A percentile compares a stretch with the other conserved stretches of the same genome.
phyloP scores from a whole-genome alignment of 2,113 vertebrate genomes.

The Jaculus jaculus region DNA sequence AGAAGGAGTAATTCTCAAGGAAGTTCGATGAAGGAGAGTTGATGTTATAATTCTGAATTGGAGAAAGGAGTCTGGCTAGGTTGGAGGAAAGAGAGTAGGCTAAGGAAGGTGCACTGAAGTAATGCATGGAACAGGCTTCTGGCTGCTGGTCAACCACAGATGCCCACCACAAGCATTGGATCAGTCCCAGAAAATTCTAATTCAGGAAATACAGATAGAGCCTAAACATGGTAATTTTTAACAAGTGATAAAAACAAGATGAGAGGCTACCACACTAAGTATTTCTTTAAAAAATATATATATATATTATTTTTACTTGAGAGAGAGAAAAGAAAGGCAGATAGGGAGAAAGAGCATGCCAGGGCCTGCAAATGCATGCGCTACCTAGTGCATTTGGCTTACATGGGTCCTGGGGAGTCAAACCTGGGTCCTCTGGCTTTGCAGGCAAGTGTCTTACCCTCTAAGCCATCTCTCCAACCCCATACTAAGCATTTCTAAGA shows the following conservation, averaged over 20 bases:
- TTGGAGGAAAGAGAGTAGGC: too few relatives aligned
- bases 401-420: too few relatives aligned
- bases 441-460: too few relatives aligned
- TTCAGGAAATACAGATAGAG: not conserved
- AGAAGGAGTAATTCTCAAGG: not conserved
- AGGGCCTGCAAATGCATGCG: too few relatives aligned
- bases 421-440: too few relatives aligned
- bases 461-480: too few relatives aligned
- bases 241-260: not conserved
- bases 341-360: too few relatives aligned
- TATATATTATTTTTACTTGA: too few relatives aligned
- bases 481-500: not conserved
- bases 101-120: not conserved
- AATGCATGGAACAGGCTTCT: not conserved
- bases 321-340: not conserved
- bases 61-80: not conserved
- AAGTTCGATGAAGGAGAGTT: not conserved
- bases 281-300: too few relatives aligned
- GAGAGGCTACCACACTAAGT: not conserved
- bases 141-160: not conserved
- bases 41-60: not conserved
- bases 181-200: conserved; percentile 2
- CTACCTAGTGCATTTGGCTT: too few relatives aligned
- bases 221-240: not conserved
- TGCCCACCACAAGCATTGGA: not conserved